Conservation (phyloP, 1,140 invertebrate species). For the Aphelinus certus region DNA sequence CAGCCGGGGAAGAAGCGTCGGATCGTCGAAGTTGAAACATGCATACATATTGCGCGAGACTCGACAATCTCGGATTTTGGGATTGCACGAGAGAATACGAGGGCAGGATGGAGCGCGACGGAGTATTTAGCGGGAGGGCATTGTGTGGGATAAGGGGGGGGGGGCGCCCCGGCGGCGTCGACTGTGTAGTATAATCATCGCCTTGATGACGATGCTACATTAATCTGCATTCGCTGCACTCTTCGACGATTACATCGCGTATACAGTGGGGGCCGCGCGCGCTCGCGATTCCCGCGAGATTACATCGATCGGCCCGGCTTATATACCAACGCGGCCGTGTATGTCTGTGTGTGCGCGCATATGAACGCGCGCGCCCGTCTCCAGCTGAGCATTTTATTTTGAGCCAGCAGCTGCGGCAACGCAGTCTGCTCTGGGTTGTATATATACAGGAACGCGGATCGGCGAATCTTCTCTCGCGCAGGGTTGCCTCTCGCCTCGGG, state of each 20-base stretch:
- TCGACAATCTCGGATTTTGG: too few species aligned
- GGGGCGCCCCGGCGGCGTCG: neutral
- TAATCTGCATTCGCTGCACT: constrained; percentile 36
- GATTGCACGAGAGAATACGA: too few species aligned
- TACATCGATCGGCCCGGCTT: constrained; percentile 20
- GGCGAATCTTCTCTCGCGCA: too few species aligned
- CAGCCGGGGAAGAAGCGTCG: too few species aligned
- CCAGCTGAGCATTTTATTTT: neutral
- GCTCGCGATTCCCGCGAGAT: constrained; percentile 25
- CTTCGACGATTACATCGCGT: constrained; percentile 35
- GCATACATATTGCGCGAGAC: too few species aligned
- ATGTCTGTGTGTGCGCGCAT: neutral
- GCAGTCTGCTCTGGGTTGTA: too few species aligned
- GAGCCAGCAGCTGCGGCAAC: neutral
- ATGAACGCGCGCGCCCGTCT: neutral
- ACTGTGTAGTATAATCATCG: constrained; percentile 14
- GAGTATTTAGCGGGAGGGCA: too few species aligned
- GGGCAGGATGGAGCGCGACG: too few species aligned
- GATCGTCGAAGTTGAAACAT: too few species aligned
- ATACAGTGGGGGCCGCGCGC: constrained; percentile 6
- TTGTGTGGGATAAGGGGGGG: too few species aligned
- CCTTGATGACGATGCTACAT: constrained; percentile 33
- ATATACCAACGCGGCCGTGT: neutral
- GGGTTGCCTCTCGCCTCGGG: too few species aligned
- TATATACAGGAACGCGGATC: too few species aligned